Conservation (phyloP, 2,113 vertebrate genomes). For the Oceanites oceanicus region DNA sequence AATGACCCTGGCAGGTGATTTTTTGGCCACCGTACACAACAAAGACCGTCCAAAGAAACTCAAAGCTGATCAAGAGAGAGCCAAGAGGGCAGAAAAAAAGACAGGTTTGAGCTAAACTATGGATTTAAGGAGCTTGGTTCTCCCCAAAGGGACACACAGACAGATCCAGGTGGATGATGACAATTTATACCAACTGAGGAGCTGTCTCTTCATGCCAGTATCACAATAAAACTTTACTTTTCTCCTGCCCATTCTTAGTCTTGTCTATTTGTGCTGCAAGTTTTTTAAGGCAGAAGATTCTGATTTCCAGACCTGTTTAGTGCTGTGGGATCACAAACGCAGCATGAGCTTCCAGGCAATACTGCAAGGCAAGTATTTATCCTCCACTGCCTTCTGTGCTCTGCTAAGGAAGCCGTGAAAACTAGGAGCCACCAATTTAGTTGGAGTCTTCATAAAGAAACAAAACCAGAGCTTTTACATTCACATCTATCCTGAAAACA, state of each 20-base stretch:
- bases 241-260: neutral
- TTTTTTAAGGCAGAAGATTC: neutral
- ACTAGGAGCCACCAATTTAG: neutral
- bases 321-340: neutral
- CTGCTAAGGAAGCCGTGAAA: neutral
- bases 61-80: neutral
- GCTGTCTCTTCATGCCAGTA: neutral
- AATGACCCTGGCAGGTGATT: neutral
- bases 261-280: neutral
- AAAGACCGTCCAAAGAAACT: neutral
- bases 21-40: neutral
- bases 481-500: neutral
- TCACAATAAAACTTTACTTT: neutral
- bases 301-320: neutral
- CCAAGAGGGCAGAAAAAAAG: neutral
- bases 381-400: neutral
- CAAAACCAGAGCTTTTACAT: neutral
- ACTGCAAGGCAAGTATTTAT: neutral
- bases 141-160: neutral
- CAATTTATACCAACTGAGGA: neutral
- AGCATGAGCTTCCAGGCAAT: neutral
- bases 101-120: neutral
- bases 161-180: neutral
- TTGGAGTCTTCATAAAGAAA: neutral
- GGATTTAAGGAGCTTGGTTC: neutral